Percentiles rank a stretch among this genome's conserved stretches.
These are phyloP conservation scores for Tamias sibiricus DNA, from an alignment of 2,113 vertebrate species.

Conservation along the genomic window DNA sequence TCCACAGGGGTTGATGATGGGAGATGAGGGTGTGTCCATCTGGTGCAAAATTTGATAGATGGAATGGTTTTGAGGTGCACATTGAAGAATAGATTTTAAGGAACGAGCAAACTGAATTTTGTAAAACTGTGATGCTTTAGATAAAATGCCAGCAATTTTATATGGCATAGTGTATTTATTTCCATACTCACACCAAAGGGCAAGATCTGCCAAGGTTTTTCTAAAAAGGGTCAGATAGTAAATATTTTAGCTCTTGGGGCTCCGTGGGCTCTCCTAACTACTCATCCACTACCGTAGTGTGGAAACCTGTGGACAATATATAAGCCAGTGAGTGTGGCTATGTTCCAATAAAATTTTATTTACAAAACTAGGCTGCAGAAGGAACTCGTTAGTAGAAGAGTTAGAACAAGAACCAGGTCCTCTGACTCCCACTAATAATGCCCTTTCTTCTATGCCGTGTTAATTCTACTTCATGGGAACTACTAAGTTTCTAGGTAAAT, in stretches of 20 bases:
- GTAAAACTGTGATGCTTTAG: neutral
- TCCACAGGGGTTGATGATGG: neutral
- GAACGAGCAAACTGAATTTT: neutral
- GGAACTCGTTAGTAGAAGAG: neutral
- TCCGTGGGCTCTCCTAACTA: neutral
- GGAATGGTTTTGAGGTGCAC: neutral
- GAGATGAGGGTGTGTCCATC: neutral
- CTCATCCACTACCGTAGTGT: neutral
- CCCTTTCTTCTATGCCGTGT: neutral
- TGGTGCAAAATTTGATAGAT: neutral
- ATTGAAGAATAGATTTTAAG: neutral
- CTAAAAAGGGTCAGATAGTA: neutral
- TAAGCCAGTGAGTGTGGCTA: neutral
- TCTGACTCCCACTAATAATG: neutral
- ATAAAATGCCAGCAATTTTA: neutral
- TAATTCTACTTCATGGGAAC: conserved; percentile 40
- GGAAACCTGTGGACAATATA: neutral
- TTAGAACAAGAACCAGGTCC: neutral
- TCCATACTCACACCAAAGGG: neutral
- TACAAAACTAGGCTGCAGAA: neutral
- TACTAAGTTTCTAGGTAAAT: conserved; percentile 1
- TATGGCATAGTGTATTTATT: neutral
- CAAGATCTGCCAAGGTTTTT: neutral
- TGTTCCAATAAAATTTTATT: conserved; percentile 34
- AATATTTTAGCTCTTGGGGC: neutral